Base-by-base conservation (phyloP, 2,888 invertebrate species). In the Caenorhabditis sp. region DNA sequence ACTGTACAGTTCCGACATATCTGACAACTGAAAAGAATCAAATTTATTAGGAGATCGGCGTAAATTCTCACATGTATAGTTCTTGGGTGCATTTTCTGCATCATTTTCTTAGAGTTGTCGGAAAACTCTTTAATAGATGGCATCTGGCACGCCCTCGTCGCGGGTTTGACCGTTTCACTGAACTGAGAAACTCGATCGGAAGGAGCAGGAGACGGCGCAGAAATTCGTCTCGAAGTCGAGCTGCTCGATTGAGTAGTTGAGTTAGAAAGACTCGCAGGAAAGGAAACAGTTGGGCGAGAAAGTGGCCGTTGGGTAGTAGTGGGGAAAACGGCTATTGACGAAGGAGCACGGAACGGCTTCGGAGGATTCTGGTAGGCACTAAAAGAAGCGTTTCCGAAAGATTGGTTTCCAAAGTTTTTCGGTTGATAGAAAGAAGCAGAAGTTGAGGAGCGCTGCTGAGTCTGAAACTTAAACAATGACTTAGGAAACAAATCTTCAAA, bases 51-150 rank as follows among this genome's bases (percentile, higher is more conserved):
- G n/a, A 20, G 15, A 18, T 32, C 1, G 2, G 18, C 53, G 15
- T 11, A 15, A 18, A 22, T 1, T 18, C 40, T 56, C 28, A 68
- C 68, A 22, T 40, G 68, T 0, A 55, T 13, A 28, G 18, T 11
- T 3, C n/a, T 44, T 15, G 68, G 68, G 40, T 56, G 18, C 22
- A 26, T 26, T n/a, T 55, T 56, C n/a, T 40, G 2, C 26, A 68
- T 28, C 68, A 68, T 68, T 11, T 44, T 26, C 13, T 68, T 40
- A 3, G 28, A 20, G n/a, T 68, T 55, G 2, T 68, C 44, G 1
- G 40, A 26, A 28, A 55, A 68, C 26, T 68, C 40, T 18, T 44
- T 55, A 26, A 68, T 56, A 1, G 68, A 56, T 3, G 68, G 68
- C 44, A 68, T 68, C 40, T 68, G 28, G n/a, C 56, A 68, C 3